phyloP scores from a whole-genome alignment of 2,888 invertebrate species.

The Eudemis profundana region DNA sequence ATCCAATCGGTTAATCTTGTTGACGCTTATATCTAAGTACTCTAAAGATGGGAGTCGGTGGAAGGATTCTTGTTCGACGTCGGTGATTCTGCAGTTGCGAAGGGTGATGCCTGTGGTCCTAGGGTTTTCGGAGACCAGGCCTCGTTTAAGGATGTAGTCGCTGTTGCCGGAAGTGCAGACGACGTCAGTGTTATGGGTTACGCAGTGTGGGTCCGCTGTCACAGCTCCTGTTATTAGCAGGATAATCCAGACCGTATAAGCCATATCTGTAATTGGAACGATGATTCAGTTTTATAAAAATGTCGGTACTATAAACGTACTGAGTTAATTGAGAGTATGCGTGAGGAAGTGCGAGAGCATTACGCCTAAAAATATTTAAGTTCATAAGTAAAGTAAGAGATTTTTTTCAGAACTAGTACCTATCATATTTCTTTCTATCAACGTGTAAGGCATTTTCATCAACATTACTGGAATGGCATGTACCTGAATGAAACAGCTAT shows the following conservation, averaged over 20 bases:
- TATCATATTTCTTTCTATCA: no score
- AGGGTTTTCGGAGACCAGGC: constrained; percentile 57
- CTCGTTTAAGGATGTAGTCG: constrained; percentile 52
- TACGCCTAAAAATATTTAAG: no score
- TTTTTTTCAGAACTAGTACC: no score
- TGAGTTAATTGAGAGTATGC: no score
- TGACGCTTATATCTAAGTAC: constrained; percentile 63
- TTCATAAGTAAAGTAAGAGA: no score
- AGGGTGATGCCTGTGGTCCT: constrained; percentile 54
- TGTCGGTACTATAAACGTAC: background rate
- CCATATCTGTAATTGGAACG: constrained; percentile 24
- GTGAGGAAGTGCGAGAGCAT: no score
- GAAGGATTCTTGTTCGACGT: constrained; percentile 60
- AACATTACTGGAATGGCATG: no score
- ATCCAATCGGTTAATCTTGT: constrained; percentile 59
- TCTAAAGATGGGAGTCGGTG: constrained; percentile 55
- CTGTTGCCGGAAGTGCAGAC: constrained; percentile 51
- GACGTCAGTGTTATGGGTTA: constrained; percentile 45
- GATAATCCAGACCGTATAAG: background rate
- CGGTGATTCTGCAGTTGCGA: constrained; percentile 53
- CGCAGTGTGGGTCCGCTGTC: constrained; percentile 17
- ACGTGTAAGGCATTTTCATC: no score
- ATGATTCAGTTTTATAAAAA: background rate
- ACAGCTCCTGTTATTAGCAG: background rate
- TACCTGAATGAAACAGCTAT: no score